Base-by-base conservation (phyloP, 2,888 invertebrate species). In the Cephus sareptanus region DNA sequence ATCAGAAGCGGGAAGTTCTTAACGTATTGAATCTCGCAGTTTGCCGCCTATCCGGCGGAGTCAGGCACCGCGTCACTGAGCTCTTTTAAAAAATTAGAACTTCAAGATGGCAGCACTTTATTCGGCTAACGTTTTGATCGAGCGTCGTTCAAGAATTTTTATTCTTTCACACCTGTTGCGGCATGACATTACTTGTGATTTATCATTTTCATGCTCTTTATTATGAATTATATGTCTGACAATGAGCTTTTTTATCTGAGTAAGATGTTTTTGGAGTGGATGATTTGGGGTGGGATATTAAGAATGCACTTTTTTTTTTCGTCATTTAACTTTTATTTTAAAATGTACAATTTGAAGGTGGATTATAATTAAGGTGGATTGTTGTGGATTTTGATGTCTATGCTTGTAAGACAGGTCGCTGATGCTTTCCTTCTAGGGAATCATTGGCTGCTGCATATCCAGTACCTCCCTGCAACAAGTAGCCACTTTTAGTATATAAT, bases 361-460 rank as follows among this genome's bases (percentile, higher is more conserved):
- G 15, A 69, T 33, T 76, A 76, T 30, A 68, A 15, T 69, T 1
- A 69, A 33, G 34, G 31, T 73, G 34, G 30, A 23, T 34, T 34
- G 15, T n/a, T 76, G 35, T 69, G 4, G 56, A 13, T 73, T 30
- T 31, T n/a, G 37, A 11, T 11, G 31, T 74, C 92, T 94, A 97
- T 56, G 96, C 97, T 92, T 97, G 97, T 81, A 97, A 92, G 34
- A 96, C 97, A 76, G 97, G 97, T 77, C 97, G 93, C 83, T 95
- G 95, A 89, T 96, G 95, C 90, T 96, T 96, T 13, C 96, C 98
- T 91, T 97, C 95, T 77, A 99, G 93, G 84, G 96, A 95, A 69
- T 95, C 93, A 90, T 98, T 98, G 37, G 97, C 97, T 69, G 95
- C 94, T 11, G 98, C 94, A 92, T 98, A 99, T 23, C 99, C 99